Conservation (phyloP, 2,113 vertebrate species). For the Pterocles orientalis region DNA sequence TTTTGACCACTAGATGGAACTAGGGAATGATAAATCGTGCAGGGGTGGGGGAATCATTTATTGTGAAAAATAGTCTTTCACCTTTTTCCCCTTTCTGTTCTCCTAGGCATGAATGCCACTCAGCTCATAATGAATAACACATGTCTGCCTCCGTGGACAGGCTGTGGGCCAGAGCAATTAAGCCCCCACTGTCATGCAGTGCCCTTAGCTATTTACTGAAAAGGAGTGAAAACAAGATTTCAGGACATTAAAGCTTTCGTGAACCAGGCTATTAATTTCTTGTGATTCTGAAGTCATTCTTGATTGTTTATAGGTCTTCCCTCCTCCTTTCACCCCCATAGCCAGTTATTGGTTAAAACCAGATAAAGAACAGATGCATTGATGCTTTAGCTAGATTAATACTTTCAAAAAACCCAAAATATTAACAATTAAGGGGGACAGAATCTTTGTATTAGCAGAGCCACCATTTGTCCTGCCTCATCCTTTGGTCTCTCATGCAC, state of each 20-base stretch:
- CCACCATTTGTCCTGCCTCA: not conserved
- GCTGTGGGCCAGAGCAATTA: not conserved
- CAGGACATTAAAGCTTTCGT: not conserved
- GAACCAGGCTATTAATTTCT: slow-evolving; percentile 24
- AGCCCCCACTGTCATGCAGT: slow-evolving; percentile 19
- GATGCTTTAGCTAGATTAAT: not conserved
- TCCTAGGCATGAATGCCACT: not conserved
- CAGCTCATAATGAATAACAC: slow-evolving; percentile 31
- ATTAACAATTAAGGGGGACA: not conserved
- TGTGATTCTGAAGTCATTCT: slow-evolving; percentile 23
- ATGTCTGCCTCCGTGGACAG: not conserved
- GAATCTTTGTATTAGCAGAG: not conserved
- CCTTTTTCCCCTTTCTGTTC: not conserved
- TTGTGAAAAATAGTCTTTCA: slow-evolving; percentile 8
- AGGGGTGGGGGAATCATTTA: not conserved
- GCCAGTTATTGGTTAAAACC: not conserved
- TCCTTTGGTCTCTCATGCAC: not conserved
- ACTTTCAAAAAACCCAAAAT: not conserved
- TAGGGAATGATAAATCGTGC: slow-evolving; percentile 22
- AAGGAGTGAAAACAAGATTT: not conserved
- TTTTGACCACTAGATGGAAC: slow-evolving; percentile 20
- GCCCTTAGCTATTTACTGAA: slow-evolving; percentile 48
- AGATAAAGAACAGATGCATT: not conserved
- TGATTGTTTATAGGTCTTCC: not conserved
- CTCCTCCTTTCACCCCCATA: not conserved